A percentile compares a stretch with the other conserved stretches of the same genome.
phyloP scores from a whole-genome alignment of 1,140 invertebrate genomes.

The Ips typographus region DNA sequence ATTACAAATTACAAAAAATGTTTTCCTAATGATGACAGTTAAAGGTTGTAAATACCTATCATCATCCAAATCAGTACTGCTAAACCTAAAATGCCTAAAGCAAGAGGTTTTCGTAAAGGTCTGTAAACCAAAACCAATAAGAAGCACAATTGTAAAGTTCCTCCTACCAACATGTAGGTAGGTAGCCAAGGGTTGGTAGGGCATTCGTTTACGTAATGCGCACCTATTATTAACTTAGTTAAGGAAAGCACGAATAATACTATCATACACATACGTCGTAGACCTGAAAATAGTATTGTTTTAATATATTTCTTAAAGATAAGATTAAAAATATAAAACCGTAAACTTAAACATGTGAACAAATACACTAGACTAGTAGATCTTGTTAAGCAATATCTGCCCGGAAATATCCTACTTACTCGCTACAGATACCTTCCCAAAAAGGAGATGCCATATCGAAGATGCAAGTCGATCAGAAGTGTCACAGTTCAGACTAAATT shows the following conservation, averaged over 20 bases:
- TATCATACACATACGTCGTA: constrained; percentile 22
- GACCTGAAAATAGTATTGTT: constrained; percentile 11
- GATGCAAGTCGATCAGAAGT: too few relatives aligned
- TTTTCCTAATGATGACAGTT: neutral
- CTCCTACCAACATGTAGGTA: constrained; percentile 23
- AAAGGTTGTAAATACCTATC: constrained; percentile 9
- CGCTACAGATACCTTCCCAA: too few relatives aligned
- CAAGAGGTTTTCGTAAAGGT: constrained; percentile 8
- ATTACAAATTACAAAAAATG: neutral
- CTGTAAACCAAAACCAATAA: constrained; percentile 11
- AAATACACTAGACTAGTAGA: too few relatives aligned
- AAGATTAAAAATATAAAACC: too few relatives aligned
- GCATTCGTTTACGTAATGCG: constrained; percentile 8
- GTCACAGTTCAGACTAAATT: too few relatives aligned
- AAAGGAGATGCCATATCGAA: too few relatives aligned
- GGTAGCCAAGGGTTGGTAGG: constrained; percentile 27
- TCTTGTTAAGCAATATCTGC: too few relatives aligned
- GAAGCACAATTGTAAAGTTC: constrained; percentile 13
- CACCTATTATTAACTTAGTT: constrained; percentile 20
- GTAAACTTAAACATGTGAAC: too few relatives aligned
- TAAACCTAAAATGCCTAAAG: constrained; percentile 9
- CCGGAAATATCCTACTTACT: too few relatives aligned
- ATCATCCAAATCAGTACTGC: constrained; percentile 17
- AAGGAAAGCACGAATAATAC: constrained; percentile 16
- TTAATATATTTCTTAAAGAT: too few relatives aligned